phyloP scores from a whole-genome alignment of 2,797 vertebrate genomes.

The Coendou prehensilis region DNA sequence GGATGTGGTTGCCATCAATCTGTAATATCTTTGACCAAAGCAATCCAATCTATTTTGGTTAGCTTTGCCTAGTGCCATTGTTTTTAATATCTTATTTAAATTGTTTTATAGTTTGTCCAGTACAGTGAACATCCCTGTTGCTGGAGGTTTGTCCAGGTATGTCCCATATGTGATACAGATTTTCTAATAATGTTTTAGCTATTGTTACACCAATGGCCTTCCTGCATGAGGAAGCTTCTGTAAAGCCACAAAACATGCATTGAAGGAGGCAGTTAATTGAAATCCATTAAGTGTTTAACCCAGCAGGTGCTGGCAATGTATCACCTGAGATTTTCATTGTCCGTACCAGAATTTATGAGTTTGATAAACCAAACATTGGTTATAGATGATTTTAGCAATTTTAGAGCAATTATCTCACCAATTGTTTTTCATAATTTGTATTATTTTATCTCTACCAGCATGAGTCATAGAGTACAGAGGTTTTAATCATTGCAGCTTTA shows the following conservation, averaged over 20 bases:
- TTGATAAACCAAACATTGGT: not conserved
- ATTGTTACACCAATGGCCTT: not conserved
- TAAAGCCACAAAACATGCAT: not conserved
- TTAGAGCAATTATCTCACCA: not conserved
- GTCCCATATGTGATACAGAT: not conserved
- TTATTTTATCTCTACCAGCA: not conserved
- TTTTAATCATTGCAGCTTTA: not conserved
- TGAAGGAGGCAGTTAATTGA: not conserved
- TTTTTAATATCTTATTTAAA: not conserved
- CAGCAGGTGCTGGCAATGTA: not conserved
- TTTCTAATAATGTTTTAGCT: not conserved
- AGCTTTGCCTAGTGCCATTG: not conserved
- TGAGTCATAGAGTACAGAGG: not conserved
- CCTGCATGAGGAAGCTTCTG: not conserved
- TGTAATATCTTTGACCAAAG: not conserved
- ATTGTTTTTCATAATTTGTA: not conserved
- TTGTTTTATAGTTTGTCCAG: not conserved
- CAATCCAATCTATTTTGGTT: not conserved
- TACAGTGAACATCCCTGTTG: not conserved
- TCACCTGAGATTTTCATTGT: not conserved
- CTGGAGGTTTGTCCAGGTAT: not conserved
- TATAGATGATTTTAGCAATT: slow-evolving; percentile 5
- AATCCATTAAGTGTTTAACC: not conserved
- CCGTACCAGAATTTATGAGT: not conserved
- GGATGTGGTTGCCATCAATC: not conserved